Conservation (phyloP, 2,888 invertebrate species). For the Rhopalosiphum nymphaeae region DNA sequence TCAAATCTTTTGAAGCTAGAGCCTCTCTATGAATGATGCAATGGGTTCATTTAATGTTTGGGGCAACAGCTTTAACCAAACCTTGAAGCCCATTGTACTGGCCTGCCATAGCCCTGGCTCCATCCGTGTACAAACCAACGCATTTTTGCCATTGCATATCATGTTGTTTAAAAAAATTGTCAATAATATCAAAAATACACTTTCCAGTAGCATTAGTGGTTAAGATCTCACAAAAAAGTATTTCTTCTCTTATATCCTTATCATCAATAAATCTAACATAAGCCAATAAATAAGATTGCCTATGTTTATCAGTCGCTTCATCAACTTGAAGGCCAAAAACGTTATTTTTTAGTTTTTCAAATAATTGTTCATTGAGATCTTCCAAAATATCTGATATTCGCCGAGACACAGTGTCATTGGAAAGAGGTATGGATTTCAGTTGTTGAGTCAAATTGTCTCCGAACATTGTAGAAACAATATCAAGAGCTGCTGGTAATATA, state of each 20-base stretch:
- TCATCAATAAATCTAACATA: slow-evolving; percentile 46
- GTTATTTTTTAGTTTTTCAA: slow-evolving; percentile 44
- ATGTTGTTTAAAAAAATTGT: slow-evolving; percentile 65
- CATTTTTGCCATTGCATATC: slow-evolving; percentile 67
- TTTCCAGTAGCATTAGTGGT: slow-evolving; percentile 53
- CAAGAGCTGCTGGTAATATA: slow-evolving; percentile 68
- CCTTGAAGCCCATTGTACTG: slow-evolving; percentile 16
- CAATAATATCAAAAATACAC: slow-evolving; percentile 65
- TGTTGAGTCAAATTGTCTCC: slow-evolving; percentile 66
- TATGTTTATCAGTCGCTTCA: slow-evolving; percentile 48
- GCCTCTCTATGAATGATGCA: too few species aligned
- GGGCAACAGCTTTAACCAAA: too few species aligned
- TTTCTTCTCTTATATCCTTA: slow-evolving; percentile 13
- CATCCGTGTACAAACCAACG: slow-evolving; percentile 67
- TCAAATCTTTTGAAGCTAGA: too few species aligned
- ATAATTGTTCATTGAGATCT: slow-evolving; percentile 51
- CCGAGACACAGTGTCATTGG: slow-evolving; percentile 67
- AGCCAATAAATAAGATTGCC: slow-evolving; percentile 22
- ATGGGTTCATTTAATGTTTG: too few species aligned
- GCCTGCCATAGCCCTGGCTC: slow-evolving; percentile 45
- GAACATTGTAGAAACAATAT: slow-evolving; percentile 66
- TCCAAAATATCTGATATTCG: slow-evolving; percentile 67
- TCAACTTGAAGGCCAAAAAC: slow-evolving; percentile 49
- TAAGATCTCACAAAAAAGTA: slow-evolving; percentile 66
- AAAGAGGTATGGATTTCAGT: slow-evolving; percentile 66